A percentile compares a stretch with the other conserved stretches of the same genome.
These are phyloP conservation scores for Planococcus citri DNA, from an alignment of 1,140 invertebrate genomes.

Conservation along the genomic window DNA sequence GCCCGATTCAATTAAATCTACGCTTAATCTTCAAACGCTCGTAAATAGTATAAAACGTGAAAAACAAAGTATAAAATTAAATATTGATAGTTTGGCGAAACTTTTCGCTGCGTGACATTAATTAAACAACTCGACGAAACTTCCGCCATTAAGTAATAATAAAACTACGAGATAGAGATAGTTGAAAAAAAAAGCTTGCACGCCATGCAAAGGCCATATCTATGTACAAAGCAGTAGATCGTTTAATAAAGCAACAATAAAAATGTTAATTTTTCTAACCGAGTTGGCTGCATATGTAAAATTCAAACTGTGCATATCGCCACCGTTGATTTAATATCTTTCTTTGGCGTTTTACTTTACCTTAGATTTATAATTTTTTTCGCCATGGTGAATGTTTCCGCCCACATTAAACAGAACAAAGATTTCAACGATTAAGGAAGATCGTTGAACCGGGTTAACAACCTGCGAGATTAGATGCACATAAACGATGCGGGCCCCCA, in stretches of 20 bases:
- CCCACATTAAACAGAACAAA: neutral
- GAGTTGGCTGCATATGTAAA: neutral
- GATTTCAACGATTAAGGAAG: constrained; percentile 1
- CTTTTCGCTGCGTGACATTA: neutral
- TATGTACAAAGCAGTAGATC: neutral
- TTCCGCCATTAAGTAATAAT: neutral
- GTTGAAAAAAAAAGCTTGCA: neutral
- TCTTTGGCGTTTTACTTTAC: neutral
- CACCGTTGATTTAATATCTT: neutral
- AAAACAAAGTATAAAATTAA: neutral
- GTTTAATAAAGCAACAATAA: neutral
- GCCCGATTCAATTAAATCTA: neutral
- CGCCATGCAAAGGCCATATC: neutral
- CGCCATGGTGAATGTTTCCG: neutral
- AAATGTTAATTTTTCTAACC: neutral
- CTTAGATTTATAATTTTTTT: neutral
- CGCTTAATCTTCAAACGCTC: neutral
- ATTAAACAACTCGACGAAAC: neutral
- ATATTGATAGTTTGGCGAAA: neutral
- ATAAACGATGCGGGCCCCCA: neutral
- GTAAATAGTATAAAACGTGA: neutral
- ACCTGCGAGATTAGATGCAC: neutral
- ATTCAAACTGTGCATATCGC: neutral
- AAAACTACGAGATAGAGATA: neutral
- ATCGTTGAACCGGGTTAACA: constrained; percentile 6